Conservation (phyloP, 2,888 invertebrate genomes). For the Hypercompe scribonia region DNA sequence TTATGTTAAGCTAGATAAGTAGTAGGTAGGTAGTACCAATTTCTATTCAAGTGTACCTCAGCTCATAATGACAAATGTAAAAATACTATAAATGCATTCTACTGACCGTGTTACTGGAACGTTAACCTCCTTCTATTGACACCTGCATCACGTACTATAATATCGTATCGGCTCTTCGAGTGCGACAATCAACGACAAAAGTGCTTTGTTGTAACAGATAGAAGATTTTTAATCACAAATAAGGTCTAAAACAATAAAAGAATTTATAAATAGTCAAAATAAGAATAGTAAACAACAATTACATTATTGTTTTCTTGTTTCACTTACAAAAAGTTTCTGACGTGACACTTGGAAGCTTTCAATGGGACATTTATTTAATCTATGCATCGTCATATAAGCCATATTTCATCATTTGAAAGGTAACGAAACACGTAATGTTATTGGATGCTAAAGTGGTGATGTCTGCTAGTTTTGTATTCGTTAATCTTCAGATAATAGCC, state of each 20-base stretch:
- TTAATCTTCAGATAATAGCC: too few relatives aligned
- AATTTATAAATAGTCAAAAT: too few relatives aligned
- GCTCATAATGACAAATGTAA: slow-evolving; percentile 17
- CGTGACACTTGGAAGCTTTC: too few relatives aligned
- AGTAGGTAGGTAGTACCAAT: background rate
- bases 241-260: background rate
- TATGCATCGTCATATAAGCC: too few relatives aligned
- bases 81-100: slow-evolving; percentile 21
- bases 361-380: background rate
- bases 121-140: slow-evolving; percentile 19
- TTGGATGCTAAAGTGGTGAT: too few relatives aligned
- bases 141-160: slow-evolving; percentile 24
- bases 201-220: background rate
- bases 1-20: background rate
- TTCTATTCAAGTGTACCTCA: slow-evolving; percentile 2
- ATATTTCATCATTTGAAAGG: too few relatives aligned
- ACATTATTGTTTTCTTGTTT: background rate
- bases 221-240: background rate
- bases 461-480: too few relatives aligned
- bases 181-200: slow-evolving; percentile 15
- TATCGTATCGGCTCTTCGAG: slow-evolving; percentile 24
- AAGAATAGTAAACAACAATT: too few relatives aligned
- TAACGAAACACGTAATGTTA: too few relatives aligned
- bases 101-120: slow-evolving; percentile 19
- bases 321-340: background rate